These are phyloP conservation scores for Penaeus vannamei DNA, from an alignment of 1,140 invertebrate species.

Conservation along the genomic window DNA sequence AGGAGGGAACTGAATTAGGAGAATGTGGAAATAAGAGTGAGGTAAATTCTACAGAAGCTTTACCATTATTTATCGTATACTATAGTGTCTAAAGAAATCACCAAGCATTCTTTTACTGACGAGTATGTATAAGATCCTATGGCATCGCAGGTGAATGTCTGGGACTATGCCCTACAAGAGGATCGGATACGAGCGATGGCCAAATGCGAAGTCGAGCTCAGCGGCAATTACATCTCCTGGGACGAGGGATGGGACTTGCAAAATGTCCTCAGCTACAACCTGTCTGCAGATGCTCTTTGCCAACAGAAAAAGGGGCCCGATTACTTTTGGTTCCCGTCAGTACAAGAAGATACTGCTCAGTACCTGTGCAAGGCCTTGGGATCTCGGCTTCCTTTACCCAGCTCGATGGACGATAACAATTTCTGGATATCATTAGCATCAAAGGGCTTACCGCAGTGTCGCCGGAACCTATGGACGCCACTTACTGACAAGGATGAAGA, in stretches of 20 bases:
- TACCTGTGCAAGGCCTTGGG: constrained; percentile 53
- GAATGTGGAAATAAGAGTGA: too few relatives aligned
- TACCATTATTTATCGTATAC: too few relatives aligned
- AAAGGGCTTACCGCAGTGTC: not conserved
- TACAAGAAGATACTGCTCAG: not conserved
- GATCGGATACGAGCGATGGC: constrained; percentile 35
- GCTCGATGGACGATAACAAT: not conserved
- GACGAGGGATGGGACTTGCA: constrained; percentile 43
- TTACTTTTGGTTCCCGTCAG: constrained; percentile 52
- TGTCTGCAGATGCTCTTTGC: constrained; percentile 26
- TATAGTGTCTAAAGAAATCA: not conserved
- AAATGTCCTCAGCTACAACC: constrained; percentile 17
- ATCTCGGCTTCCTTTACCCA: constrained; percentile 41
- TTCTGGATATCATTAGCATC: constrained; percentile 17
- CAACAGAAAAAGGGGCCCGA: constrained; percentile 7
- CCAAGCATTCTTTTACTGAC: not conserved
- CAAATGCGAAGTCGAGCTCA: constrained; percentile 18
- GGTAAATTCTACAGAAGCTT: too few relatives aligned
- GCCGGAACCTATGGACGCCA: constrained; percentile 20
- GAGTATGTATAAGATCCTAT: not conserved
- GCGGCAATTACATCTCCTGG: constrained; percentile 53
- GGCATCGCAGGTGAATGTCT: constrained; percentile 37
- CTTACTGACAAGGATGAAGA: constrained; percentile 49
- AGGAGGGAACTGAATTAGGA: not conserved
- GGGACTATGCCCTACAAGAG: constrained; percentile 11